Evolutionary conservation across 2,113 vertebrate genomes (phyloP).

Genomic region (Saguinus imperator): DNA sequence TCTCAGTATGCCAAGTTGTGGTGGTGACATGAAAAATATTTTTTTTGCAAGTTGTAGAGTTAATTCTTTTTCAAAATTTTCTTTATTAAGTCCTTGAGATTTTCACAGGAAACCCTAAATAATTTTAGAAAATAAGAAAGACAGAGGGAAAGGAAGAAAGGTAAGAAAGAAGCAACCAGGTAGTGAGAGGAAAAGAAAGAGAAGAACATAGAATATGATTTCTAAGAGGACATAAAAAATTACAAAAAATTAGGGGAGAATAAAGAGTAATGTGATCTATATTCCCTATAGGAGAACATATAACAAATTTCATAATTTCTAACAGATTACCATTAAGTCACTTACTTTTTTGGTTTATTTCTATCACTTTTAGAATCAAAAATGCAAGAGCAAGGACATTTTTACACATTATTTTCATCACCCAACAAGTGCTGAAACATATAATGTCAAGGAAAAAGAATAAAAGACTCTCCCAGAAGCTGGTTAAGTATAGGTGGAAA

Average conservation of each 20-base stretch:
- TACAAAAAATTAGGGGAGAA: background rate
- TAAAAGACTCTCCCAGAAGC: background rate
- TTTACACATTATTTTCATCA: slow-evolving; percentile 46
- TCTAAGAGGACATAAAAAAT: background rate
- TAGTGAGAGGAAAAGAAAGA: background rate
- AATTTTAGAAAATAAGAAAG: slow-evolving; percentile 22
- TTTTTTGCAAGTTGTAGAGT: background rate
- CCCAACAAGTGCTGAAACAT: slow-evolving; percentile 12
- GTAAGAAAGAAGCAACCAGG: background rate
- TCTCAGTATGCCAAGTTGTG: background rate
- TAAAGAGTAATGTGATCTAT: background rate
- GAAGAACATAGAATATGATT: background rate
- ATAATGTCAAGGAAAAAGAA: slow-evolving; percentile 26
- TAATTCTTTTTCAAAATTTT: slow-evolving; percentile 10
- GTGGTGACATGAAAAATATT: background rate
- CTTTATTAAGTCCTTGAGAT: background rate
- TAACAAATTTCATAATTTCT: background rate
- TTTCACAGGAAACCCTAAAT: slow-evolving; percentile 11
- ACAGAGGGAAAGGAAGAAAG: background rate
- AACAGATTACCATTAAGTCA: background rate
- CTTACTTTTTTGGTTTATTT: slow-evolving; percentile 39
- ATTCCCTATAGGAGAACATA: fast-evolving
- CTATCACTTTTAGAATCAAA: slow-evolving; percentile 38
- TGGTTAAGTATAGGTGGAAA: background rate
- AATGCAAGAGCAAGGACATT: slow-evolving; percentile 20